Conservation (phyloP, 2,797 vertebrate genomes). For the Leucoraja ocellata region DNA sequence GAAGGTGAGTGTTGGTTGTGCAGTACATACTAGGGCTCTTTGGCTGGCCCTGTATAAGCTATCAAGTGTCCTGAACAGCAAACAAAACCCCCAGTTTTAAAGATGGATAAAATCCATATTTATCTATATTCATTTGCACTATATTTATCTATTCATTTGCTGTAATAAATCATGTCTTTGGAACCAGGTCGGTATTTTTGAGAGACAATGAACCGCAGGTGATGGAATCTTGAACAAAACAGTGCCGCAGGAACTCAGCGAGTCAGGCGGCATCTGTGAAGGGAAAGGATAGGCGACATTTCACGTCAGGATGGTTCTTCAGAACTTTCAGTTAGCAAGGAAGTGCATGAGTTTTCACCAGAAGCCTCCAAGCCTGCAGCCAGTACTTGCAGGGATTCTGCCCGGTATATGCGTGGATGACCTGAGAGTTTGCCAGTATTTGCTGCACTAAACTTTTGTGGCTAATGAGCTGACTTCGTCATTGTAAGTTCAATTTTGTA, state of each 20-base stretch:
- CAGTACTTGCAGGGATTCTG: background rate
- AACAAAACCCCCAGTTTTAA: background rate
- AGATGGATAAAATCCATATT: background rate
- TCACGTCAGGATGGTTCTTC: no score
- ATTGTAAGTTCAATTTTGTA: background rate
- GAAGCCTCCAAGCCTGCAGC: no score
- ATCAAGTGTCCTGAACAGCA: no score
- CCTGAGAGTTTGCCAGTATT: background rate
- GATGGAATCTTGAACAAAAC: no score
- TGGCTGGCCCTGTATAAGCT: background rate
- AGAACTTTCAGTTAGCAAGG: background rate
- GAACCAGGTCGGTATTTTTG: background rate
- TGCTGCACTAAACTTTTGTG: background rate
- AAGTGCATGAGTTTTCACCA: background rate
- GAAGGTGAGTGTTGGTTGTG: conserved; percentile 66
- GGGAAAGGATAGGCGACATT: no score
- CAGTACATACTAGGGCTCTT: background rate
- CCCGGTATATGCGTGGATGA: background rate
- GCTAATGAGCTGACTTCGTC: background rate
- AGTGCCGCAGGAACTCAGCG: no score
- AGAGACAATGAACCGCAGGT: no score
- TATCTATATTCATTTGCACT: background rate
- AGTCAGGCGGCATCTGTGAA: no score
- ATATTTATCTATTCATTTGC: background rate
- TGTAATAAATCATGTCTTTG: background rate